These are phyloP conservation scores for Potorous gilbertii DNA, from an alignment of 2,797 vertebrate species.

Conservation along the genomic window DNA sequence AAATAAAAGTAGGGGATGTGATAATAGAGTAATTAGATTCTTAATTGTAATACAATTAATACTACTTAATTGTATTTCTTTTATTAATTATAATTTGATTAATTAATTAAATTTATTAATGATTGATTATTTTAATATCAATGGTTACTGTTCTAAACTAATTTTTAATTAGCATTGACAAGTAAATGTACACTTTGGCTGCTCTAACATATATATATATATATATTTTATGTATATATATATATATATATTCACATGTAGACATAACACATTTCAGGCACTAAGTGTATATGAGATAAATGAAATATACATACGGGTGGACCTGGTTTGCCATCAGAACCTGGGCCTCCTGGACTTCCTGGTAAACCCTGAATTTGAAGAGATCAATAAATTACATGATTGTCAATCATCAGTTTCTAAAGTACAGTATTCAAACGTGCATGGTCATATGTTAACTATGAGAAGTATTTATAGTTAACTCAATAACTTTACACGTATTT, in stretches of 20 bases:
- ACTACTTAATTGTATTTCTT: too few relatives aligned
- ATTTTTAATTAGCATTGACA: background rate
- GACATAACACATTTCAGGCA: background rate
- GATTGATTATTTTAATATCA: background rate
- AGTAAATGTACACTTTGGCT: background rate
- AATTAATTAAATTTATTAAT: too few relatives aligned
- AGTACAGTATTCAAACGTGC: background rate
- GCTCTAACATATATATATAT: background rate
- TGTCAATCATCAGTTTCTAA: background rate
- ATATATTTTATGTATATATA: too few relatives aligned
- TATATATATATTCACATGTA: background rate
- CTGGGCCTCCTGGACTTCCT: slow-evolving; percentile 86
- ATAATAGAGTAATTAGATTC: background rate
- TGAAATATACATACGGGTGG: slow-evolving; percentile 81
- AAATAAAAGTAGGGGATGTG: background rate
- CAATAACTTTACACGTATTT: background rate
- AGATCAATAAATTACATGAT: slow-evolving; percentile 13
- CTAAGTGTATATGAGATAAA: background rate
- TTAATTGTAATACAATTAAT: background rate
- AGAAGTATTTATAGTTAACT: background rate
- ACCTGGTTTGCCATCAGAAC: slow-evolving; percentile 86
- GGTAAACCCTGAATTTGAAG: slow-evolving; percentile 83
- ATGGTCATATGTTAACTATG: background rate
- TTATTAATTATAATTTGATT: too few relatives aligned
- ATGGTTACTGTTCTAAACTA: background rate